Base-by-base conservation (phyloP, 2,113 vertebrate genomes). In the Craseonycteris thonglongyai region DNA sequence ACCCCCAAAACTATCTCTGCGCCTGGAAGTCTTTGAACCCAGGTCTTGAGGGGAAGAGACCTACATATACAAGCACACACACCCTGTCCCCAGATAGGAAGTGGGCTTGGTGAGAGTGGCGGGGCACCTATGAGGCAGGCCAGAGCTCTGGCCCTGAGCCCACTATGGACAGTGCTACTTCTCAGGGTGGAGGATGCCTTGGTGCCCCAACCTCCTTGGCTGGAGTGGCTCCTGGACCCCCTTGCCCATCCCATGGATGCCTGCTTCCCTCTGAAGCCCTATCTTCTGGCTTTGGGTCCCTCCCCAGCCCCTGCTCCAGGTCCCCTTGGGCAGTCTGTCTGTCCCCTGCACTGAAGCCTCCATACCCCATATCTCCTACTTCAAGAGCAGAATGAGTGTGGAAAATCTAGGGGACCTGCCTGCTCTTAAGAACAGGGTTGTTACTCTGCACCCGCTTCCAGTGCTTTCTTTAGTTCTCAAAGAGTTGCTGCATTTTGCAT, bases 1-100 rank as follows among this genome's bases (percentile, higher is more conserved):
- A n/a, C 35, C 22, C 35, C 61, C 56, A 33, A 26, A n/a, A 51
- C 7, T 38, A 19, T 82, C 33, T 78, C 26, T 26, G 18, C 6
- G 54, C 18, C 22, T 49, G 35, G 75, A 24, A 28, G 54, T 69
- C 56, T 33, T 51, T 42, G 40, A 21, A 45, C 26, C 40, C 19
- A 9, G 1, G 15, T 26, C 35, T 28, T 22, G 5, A 51, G 51
- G 65, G 24, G 18, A 68, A 16, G 18, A 28, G 86, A 66, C 18
- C 26, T 51, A 5, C 0, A 0, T 40, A 2, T 3, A 2, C 45
- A 7, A 18, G 18, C 33, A 35, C 4, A 2, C 14, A 3, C 15
- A 0, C 26, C 12, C 3, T 0, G 6, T 28, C 12, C 42, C 16
- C 11, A 21, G 18, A 28, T 11, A 45, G 92, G 58, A 30, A 12